Conservation (phyloP, 2,113 vertebrate species). For the Leptobrachium ailaonicum region DNA sequence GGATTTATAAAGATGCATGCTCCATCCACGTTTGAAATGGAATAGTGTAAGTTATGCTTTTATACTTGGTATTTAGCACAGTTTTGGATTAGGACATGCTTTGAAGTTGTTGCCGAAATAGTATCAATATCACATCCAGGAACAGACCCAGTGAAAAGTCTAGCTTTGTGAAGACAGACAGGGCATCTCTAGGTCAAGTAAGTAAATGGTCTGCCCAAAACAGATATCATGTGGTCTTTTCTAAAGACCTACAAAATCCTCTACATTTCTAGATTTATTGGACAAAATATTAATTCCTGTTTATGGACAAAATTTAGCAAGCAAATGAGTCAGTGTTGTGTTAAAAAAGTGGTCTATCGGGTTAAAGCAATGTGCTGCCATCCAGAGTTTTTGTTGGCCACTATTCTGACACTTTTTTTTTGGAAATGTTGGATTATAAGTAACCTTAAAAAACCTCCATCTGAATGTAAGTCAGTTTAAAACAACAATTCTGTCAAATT, state of each 20-base stretch:
- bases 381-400: too few relatives aligned
- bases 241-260: too few relatives aligned
- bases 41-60: constrained; percentile 32
- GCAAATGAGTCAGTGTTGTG: neutral
- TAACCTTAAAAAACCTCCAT: too few relatives aligned
- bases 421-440: too few relatives aligned
- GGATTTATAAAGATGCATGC: constrained; percentile 29
- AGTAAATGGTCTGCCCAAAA: neutral
- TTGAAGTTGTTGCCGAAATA: constrained; percentile 17
- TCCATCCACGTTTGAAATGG: constrained; percentile 23
- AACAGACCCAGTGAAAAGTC: constrained; percentile 46
- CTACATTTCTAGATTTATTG: neutral
- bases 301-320: too few relatives aligned
- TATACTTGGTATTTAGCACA: constrained; percentile 31
- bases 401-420: too few relatives aligned
- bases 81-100: constrained; percentile 24
- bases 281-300: neutral
- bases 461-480: too few relatives aligned
- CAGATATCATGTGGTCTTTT: neutral
- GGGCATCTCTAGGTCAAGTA: constrained; percentile 15
- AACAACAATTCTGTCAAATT: too few relatives aligned
- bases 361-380: too few relatives aligned
- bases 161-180: constrained; percentile 28
- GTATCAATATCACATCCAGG: constrained; percentile 40
- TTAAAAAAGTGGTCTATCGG: neutral